Percentiles rank a stretch among this genome's conserved stretches.
These are phyloP conservation scores for Muscicapa comitata DNA, from an alignment of 2,797 vertebrate species.

Conservation along the genomic window DNA sequence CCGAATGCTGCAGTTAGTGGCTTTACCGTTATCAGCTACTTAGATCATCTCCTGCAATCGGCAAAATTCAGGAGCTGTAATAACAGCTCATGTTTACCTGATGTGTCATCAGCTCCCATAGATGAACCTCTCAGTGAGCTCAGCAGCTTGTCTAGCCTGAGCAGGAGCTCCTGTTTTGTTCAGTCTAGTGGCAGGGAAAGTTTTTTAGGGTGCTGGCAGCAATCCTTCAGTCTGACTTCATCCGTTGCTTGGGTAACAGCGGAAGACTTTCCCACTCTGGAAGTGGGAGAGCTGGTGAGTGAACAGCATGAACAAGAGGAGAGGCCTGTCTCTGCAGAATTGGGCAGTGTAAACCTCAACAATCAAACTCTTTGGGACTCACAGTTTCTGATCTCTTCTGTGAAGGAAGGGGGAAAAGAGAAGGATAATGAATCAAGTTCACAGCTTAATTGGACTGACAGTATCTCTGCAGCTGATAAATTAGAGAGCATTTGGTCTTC, in stretches of 20 bases:
- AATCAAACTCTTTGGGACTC: not conserved
- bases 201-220: slow-evolving; percentile 64
- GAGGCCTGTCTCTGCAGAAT: not conserved
- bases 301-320: slow-evolving; percentile 26
- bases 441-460: not conserved
- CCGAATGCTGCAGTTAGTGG: slow-evolving; percentile 62
- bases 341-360: not conserved
- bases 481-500: not conserved
- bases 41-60: slow-evolving; percentile 44
- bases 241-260: slow-evolving; percentile 55
- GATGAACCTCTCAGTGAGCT: slow-evolving; percentile 48
- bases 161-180: slow-evolving; percentile 25
- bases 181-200: slow-evolving; percentile 3
- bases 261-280: slow-evolving; percentile 46
- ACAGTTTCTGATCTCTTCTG: not conserved
- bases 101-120: not conserved
- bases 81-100: not conserved
- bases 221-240: slow-evolving; percentile 71
- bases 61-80: not conserved
- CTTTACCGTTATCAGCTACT: slow-evolving; percentile 73
- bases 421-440: not conserved
- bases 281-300: not conserved
- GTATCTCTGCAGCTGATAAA: not conserved
- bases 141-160: slow-evolving; percentile 35
- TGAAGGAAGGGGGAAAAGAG: not conserved